phyloP scores from a whole-genome alignment of 2,888 invertebrate genomes.

The Drosophila flavopinicola region DNA sequence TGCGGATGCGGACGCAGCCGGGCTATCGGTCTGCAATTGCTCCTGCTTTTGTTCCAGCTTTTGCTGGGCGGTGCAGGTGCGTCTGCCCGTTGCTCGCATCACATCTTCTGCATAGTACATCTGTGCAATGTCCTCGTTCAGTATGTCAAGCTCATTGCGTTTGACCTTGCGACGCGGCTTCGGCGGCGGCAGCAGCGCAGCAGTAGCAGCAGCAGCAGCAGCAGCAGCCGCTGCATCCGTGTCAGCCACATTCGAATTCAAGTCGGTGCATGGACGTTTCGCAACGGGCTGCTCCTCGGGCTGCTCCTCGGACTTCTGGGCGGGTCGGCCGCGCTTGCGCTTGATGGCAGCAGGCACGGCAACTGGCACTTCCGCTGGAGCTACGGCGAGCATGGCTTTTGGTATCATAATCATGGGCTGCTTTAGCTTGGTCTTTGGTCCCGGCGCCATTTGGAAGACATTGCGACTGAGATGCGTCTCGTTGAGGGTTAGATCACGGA shows the following conservation, averaged over 20 bases:
- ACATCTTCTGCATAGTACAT: slow-evolving; percentile 87
- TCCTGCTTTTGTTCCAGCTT: background rate
- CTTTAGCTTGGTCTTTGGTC: background rate
- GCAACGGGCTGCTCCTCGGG: slow-evolving; percentile 2
- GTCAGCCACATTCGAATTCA: too few species aligned
- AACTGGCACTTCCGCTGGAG: background rate
- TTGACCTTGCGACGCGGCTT: slow-evolving; percentile 84
- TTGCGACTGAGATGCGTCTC: slow-evolving; percentile 63
- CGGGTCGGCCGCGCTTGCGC: slow-evolving; percentile 40
- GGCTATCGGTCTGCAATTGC: background rate
- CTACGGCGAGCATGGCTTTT: too few species aligned
- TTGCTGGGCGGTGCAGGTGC: slow-evolving; percentile 85
- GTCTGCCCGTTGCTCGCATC: slow-evolving; percentile 86
- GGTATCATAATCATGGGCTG: background rate
- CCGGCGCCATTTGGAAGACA: slow-evolving; percentile 41
- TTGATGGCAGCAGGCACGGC: background rate
- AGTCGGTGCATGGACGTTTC: background rate
- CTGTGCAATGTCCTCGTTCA: slow-evolving; percentile 88
- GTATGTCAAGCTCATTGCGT: slow-evolving; percentile 86
- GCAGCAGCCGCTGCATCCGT: too few species aligned
- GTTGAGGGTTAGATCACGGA: slow-evolving; percentile 67
- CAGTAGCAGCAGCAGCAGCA: too few species aligned
- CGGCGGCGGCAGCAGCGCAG: slow-evolving; percentile 14
- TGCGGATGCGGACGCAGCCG: too few species aligned
- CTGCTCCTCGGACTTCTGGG: background rate